phyloP scores from a whole-genome alignment of 1,140 invertebrate species.

The Sycobia sp. region DNA sequence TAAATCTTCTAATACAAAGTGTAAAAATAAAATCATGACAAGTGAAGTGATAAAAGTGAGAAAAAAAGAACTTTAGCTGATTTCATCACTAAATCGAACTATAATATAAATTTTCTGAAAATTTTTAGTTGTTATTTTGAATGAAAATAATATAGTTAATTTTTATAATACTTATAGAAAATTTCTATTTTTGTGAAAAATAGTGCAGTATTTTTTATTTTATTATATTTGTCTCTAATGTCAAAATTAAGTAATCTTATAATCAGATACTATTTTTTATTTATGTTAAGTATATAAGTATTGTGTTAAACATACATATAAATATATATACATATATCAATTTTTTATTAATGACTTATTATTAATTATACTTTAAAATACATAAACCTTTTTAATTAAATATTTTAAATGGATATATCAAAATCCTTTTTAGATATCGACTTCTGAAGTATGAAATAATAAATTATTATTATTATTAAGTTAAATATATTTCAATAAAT shows the following conservation, averaged over 20 bases:
- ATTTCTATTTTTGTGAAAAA: constrained; percentile 11
- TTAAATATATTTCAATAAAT: constrained; percentile 36
- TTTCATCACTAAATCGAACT: constrained; percentile 12
- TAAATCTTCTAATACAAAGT: constrained; percentile 31
- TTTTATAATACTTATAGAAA: constrained; percentile 27
- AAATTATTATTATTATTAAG: constrained; percentile 16
- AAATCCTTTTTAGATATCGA: not conserved
- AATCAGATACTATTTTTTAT: constrained; percentile 4
- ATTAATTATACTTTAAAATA: not conserved
- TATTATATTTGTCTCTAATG: constrained; percentile 1
- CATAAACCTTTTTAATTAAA: too few species aligned
- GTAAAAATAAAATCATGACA: constrained; percentile 11
- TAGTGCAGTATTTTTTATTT: constrained; percentile 8
- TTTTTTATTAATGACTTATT: not conserved
- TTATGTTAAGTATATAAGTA: not conserved
- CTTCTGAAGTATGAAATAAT: not conserved
- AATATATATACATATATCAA: too few species aligned
- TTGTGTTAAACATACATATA: not conserved
- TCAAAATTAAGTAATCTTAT: not conserved
- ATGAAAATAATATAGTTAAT: constrained; percentile 9
- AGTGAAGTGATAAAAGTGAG: constrained; percentile 18
- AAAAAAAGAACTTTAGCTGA: not conserved
- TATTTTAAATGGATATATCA: too few species aligned
- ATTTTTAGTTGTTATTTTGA: constrained; percentile 14
- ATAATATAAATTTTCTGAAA: constrained; percentile 16